Evolutionary conservation across 2,797 vertebrate species (phyloP), one percentile per base, ranked within the genome.

Genomic region (Sebastes nivosus): DNA sequence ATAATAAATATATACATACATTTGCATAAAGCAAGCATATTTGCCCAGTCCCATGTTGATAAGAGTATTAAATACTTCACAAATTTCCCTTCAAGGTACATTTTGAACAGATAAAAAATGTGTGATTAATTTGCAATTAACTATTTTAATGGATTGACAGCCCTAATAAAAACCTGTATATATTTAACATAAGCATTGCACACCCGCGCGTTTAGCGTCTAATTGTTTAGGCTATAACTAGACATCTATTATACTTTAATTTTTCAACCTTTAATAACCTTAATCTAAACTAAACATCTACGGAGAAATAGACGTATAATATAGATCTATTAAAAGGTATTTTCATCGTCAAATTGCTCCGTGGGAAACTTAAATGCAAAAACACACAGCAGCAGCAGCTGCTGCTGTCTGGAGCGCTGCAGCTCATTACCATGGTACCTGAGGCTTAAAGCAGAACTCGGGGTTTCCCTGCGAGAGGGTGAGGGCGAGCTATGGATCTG

Each of bases 341-440:
- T 64, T 32, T 32, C 30, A 61, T 34, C 2, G 6, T 34, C 30
- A 63, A 34, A 64, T 38, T 64, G n/a, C n/a, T 24, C 36, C n/a
- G n/a, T 14, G 32, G 32, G 18, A 24, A 42, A 67, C 25, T 11
- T 25, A 24, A 5, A 65, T 20, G 38, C 42, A 68, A 27, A 70
- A 32, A 69, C 66, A 79, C 68, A 54, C 52, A 67, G 36, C 27
- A 8, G 60, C 60, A 38, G 72, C 11, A n/a, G 81, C 88, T 79
- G 89, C 76, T 81, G 85, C 80, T 76, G 86, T 89, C 83, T 84
- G 73, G 75, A 87, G 80, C 89, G 83, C 83, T 80, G 81, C 79
- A 75, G 85, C 91, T 93, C 89, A 94, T 92, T 94, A 93, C 82
- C 88, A 84, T 79, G 85, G 79, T 87, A 94, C 90, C 93, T 80